Base-by-base conservation (phyloP, 2,888 invertebrate species). In the Zaprionus obscuricornis region DNA sequence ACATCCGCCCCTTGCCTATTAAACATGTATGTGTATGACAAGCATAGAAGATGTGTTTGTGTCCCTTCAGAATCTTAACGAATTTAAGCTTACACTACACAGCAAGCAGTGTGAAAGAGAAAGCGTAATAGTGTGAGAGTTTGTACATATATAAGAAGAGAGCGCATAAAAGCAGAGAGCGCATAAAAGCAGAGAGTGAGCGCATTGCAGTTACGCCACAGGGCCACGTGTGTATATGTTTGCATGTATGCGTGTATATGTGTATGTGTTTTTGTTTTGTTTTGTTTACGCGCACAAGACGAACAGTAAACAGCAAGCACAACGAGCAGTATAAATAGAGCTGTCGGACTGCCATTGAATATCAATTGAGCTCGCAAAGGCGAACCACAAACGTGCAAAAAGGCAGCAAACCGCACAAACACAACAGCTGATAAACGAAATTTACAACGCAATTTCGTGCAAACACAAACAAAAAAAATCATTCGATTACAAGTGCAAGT, bases 311-410 rank as follows among this genome's bases (percentile, higher is more conserved):
- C 40, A 62, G 56, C n/a, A 46, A 29, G 72, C 43, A 56, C 46
- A 54, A 40, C 45, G n/a, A n/a, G 7, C 42, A 24, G 57, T 72
- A 74, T 74, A 72, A 74, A 72, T 66, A 74, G 6, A 10, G 43
- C 50, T 11, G 7, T 46, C 5, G 18, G n/a, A 43, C 2, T 36
- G 49, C 26, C 31, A 16, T 16, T 8, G 4, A 2, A 2, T 42
- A 37, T 20, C 55, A 73, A 29, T 73, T 67, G 51, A 14, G 51
- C 6, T 52, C 69, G 29, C 26, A 27, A 3, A 50, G n/a, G 54
- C 58, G 36, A 22, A 18, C 45, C 29, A 6, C 17, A 31, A 46
- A 66, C 42, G 36, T 50, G n/a, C 33, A 26, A 6, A 10, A 42
- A 0, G 11, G 10, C 7, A 51, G 18, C 33, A 20, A n/a, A n/a